phyloP scores from a whole-genome alignment of 2,888 invertebrate genomes.

The Syrista parreyssii region DNA sequence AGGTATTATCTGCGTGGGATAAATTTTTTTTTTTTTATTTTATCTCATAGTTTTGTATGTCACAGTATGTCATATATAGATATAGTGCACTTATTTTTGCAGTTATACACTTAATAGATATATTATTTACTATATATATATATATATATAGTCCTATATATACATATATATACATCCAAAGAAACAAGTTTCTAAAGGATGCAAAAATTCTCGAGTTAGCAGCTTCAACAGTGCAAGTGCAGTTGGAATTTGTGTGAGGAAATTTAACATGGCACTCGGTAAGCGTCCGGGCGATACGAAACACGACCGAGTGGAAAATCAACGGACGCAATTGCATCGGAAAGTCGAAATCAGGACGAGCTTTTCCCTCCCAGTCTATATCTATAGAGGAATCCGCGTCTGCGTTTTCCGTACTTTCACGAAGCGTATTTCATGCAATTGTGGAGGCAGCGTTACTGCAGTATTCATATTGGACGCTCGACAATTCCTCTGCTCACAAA shows the following conservation, averaged over 20 bases:
- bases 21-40: too few relatives aligned
- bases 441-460: neutral
- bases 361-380: neutral
- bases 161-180: too few relatives aligned
- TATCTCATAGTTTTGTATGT: too few relatives aligned
- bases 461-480: neutral
- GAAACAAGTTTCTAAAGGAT: too few relatives aligned
- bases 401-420: neutral
- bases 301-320: neutral
- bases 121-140: too few relatives aligned
- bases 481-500: conserved; percentile 23
- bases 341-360: neutral
- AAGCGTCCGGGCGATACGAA: neutral
- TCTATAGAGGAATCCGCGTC: neutral
- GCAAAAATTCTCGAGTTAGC: neutral
- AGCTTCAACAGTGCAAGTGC: neutral
- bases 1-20: too few relatives aligned
- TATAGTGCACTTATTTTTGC: neutral
- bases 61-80: neutral
- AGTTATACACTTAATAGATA: too few relatives aligned
- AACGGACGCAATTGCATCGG: neutral
- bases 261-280: neutral
- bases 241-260: neutral
- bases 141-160: too few relatives aligned
- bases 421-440: neutral